phyloP scores from a whole-genome alignment of 2,888 invertebrate species.

The Drosophila mulleri region DNA sequence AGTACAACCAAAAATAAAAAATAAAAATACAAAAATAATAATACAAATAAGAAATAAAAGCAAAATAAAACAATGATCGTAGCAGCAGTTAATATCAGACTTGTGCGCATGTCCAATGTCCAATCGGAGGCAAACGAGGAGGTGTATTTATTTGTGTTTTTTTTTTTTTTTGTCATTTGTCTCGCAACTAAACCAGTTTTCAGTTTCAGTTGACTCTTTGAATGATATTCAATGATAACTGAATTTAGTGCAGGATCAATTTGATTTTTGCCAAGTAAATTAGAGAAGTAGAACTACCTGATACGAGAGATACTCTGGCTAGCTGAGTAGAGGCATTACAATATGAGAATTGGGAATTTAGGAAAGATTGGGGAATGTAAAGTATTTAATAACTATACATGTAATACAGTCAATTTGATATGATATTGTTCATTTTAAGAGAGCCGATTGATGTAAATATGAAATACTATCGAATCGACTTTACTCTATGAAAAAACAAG shows the following conservation, averaged over 20 bases:
- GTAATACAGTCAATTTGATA: too few species aligned
- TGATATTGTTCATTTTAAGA: too few species aligned
- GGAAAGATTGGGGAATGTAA: not conserved
- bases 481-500: too few species aligned
- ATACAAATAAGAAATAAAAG: not conserved
- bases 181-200: slow-evolving; percentile 60
- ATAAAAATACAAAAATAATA: too few species aligned
- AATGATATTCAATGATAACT: slow-evolving; percentile 51
- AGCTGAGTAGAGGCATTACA: not conserved
- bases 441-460: too few species aligned
- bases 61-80: slow-evolving; percentile 54
- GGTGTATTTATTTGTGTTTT: slow-evolving; percentile 23
- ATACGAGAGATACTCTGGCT: not conserved
- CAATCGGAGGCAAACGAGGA: slow-evolving; percentile 36
- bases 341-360: not conserved
- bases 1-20: slow-evolving; percentile 36
- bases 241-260: slow-evolving; percentile 48
- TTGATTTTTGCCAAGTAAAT: slow-evolving; percentile 14
- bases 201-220: slow-evolving; percentile 25
- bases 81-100: slow-evolving; percentile 49
- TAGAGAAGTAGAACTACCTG: not conserved
- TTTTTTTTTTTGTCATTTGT: slow-evolving; percentile 5
- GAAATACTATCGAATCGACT: too few species aligned
- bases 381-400: not conserved
- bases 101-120: slow-evolving; percentile 25